Base-by-base conservation (phyloP, 1,140 invertebrate species). In the Bradysia coprophila region DNA sequence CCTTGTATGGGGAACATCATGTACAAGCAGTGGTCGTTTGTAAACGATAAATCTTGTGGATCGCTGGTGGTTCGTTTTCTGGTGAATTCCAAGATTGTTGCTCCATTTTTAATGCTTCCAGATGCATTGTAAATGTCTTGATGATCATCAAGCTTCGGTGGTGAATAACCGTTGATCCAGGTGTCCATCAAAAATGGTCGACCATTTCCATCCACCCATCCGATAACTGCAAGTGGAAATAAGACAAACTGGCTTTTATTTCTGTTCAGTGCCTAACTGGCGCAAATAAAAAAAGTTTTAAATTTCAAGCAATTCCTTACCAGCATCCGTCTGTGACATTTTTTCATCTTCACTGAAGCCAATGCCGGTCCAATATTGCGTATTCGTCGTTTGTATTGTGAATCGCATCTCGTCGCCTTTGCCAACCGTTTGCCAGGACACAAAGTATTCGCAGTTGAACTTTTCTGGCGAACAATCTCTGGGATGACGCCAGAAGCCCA, bases 351-450 rank as follows among this genome's bases (percentile, higher is more conserved):
- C 69, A 21, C 86, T 90, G 61, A 96, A 93, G 11, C 81, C 91
- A 46, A 96, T 86, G 2, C 91, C 93, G 2, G 90, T 93, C 93
- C 93, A 97, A 11, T 73, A 71, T 44, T 89, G 76, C 1, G 71
- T 76, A 45, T 89, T 68, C 10, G 72, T 78, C 0, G 87, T 91
- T 15, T 76, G 71, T n/a, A 97, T 78, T 2, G 78, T 83, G 61
- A 96, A 97, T 20, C 71, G 68, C 38, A 97, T 77, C 19, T 77
- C 71, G 55, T 93, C 87, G 44, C 65, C 67, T 45, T 66, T 66
- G 8, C 77, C 75, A 5, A 81, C 63, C 49, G 86, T 90, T 51
- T 78, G 72, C 93, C 93, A 97, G 31, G 69, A 68, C 4, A 81
- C 83, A 41, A 71, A 73, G 56, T 91, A 94, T 51, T 88, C 78